Evolutionary conservation across 1,140 invertebrate genomes (phyloP), one percentile per base, ranked within the genome.

Genomic region (Ooceraea biroi): DNA sequence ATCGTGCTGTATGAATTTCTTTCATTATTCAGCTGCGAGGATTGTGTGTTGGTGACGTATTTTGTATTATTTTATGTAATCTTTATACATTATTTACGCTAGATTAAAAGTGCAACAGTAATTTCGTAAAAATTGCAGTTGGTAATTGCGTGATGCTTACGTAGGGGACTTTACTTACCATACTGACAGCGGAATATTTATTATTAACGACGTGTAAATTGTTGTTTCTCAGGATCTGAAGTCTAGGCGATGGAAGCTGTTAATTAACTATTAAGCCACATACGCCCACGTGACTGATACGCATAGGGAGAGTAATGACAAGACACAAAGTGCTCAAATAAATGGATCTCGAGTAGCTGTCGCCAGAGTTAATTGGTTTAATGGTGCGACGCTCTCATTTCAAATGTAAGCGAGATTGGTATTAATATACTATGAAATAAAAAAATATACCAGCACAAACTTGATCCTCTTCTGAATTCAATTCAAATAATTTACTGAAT

Each of bases 361-460:
- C 17, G 30, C 1, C 27, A 48, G 12, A 82, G n/a, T 83, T 83
- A 69, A 83, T 86, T 86, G 55, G 50, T 14, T 17, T n/a, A 60
- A 36, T 50, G n/a, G 22, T 25, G 27, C 30, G 46, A 50, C 17
- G 17, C 12, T 0, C 19, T 22, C 27, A 77, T 83, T 86, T 87
- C 52, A 11, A 55, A 17, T 17, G 22, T 69, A 0, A 12, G 30
- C 5, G 17, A 17, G 41, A 14, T n/a, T 10, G 17, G 50, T 58
- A 22, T 25, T 27, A 41, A 11, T 17, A 36, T 36, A 36, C 36
- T 36, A 7, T n/a, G n/a, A n/a, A n/a, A n/a, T n/a, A n/a, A n/a
- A n/a, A n/a, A n/a, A n/a, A n/a, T n/a, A n/a, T 2, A 36, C 36
- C 7, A 36, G 36, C 36, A 36, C n/a, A n/a, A n/a, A n/a, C 11